Evolutionary conservation across 2,797 vertebrate species (phyloP).

Genomic region (Calcarius lapponicus): DNA sequence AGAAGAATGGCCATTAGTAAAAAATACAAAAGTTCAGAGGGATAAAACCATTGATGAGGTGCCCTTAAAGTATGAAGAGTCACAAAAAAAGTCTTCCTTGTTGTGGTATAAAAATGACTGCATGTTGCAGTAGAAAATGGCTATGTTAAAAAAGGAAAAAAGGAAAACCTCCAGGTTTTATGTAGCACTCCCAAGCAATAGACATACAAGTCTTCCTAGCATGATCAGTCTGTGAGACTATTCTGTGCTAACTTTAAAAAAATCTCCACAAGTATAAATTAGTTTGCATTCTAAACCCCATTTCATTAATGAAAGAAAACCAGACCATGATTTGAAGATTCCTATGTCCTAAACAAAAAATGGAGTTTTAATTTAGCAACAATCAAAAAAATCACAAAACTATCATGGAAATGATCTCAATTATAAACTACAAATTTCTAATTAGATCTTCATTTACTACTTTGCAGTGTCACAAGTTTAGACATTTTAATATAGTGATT

Average conservation of each 20-base stretch:
- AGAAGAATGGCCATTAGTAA: background rate
- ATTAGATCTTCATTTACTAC: background rate
- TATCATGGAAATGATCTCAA: background rate
- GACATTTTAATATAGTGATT: background rate
- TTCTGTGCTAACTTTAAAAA: background rate
- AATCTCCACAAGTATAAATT: background rate
- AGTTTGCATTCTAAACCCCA: background rate
- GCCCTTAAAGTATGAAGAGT: background rate
- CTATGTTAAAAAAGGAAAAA: background rate
- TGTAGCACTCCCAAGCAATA: background rate
- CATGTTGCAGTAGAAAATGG: background rate
- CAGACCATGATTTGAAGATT: background rate
- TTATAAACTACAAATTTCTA: background rate
- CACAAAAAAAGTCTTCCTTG: background rate
- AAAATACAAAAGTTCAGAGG: background rate
- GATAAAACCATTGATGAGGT: background rate
- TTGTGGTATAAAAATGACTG: background rate
- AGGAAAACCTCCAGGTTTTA: rapidly evolving
- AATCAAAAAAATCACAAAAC: background rate
- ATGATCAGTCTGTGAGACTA: background rate
- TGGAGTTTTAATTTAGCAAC: background rate
- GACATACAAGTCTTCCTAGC: background rate
- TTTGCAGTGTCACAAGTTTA: background rate
- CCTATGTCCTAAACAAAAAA: background rate
- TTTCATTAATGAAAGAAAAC: background rate